Percentiles rank a stretch among this genome's conserved stretches.
Conservation (phyloP, 2,888 invertebrate genomes). For the Eutolmus rufibarbis region DNA sequence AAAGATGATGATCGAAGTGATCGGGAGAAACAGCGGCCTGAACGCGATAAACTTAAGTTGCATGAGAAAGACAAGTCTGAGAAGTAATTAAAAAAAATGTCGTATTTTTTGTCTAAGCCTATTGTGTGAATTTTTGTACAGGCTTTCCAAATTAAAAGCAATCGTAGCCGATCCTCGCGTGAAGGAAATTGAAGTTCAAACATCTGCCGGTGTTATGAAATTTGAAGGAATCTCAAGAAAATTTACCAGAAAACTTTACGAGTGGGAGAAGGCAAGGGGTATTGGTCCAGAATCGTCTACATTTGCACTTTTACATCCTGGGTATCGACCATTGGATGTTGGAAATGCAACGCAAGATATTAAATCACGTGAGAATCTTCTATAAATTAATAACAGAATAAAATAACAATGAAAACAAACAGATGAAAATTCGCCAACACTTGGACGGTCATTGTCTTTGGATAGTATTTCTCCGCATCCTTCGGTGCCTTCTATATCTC, state of each 20-base stretch:
- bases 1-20: slow-evolving; percentile 64
- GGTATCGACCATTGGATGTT: slow-evolving; percentile 62
- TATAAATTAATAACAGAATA: neutral
- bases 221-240: slow-evolving; percentile 88
- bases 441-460: slow-evolving; percentile 79
- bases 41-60: slow-evolving; percentile 70
- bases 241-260: slow-evolving; percentile 87
- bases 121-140: slow-evolving; percentile 44
- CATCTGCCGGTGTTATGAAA: slow-evolving; percentile 82
- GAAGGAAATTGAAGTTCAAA: slow-evolving; percentile 81
- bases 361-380: slow-evolving; percentile 35
- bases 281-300: slow-evolving; percentile 87
- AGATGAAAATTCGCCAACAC: slow-evolving; percentile 60
- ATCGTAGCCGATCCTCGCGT: slow-evolving; percentile 66
- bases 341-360: slow-evolving; percentile 58
- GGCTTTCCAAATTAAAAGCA: slow-evolving; percentile 62
- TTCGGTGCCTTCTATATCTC: slow-evolving; percentile 64
- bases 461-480: slow-evolving; percentile 74
- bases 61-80: slow-evolving; percentile 71
- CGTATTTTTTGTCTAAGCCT: neutral
- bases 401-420: slow-evolving; percentile 45
- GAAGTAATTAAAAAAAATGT: slow-evolving; percentile 46
- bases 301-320: slow-evolving; percentile 76
- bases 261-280: slow-evolving; percentile 90
- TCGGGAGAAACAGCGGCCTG: slow-evolving; percentile 68